Percentiles rank a stretch among this genome's conserved stretches.
Conservation (phyloP, 2,888 invertebrate species). For the Parnassius smintheus region DNA sequence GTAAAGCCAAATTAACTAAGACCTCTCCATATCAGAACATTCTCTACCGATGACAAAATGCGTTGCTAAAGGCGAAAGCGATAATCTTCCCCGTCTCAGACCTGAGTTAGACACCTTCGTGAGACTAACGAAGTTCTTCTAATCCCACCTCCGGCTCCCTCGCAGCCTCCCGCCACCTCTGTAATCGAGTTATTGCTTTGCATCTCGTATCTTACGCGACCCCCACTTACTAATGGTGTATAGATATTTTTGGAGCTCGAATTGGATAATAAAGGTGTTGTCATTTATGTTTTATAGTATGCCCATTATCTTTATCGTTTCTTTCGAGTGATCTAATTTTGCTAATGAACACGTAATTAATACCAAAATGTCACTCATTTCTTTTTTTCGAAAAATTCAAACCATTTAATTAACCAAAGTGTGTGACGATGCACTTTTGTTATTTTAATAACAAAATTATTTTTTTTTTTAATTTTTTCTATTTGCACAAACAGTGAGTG, state of each 20-base stretch:
- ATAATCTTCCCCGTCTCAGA: slow-evolving; percentile 67
- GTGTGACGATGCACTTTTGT: too few relatives aligned
- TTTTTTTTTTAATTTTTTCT: too few relatives aligned
- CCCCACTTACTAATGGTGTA: slow-evolving; percentile 35
- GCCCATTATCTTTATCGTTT: too few relatives aligned
- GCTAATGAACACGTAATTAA: too few relatives aligned
- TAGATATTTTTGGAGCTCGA: slow-evolving; percentile 23
- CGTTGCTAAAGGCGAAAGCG: slow-evolving; percentile 63
- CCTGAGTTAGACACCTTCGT: slow-evolving; percentile 74
- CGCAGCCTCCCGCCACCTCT: slow-evolving; percentile 41
- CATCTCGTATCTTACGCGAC: slow-evolving; percentile 64
- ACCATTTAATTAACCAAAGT: too few relatives aligned
- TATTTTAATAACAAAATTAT: too few relatives aligned
- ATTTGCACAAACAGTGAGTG: too few relatives aligned
- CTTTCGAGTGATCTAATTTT: too few relatives aligned
- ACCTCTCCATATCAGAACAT: slow-evolving; percentile 45
- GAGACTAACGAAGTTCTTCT: slow-evolving; percentile 79
- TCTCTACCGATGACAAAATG: slow-evolving; percentile 60
- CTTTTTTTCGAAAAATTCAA: too few relatives aligned
- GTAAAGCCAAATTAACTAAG: slow-evolving; percentile 26
- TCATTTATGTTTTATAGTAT: slow-evolving; percentile 10
- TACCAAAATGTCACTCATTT: too few relatives aligned
- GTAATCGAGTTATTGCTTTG: slow-evolving; percentile 75
- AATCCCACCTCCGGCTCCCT: slow-evolving; percentile 57
- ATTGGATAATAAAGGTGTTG: slow-evolving; percentile 22